Evolutionary conservation across 2,797 vertebrate genomes (phyloP), one percentile per base, ranked within the genome.

Genomic region (Lacerta bilineata): DNA sequence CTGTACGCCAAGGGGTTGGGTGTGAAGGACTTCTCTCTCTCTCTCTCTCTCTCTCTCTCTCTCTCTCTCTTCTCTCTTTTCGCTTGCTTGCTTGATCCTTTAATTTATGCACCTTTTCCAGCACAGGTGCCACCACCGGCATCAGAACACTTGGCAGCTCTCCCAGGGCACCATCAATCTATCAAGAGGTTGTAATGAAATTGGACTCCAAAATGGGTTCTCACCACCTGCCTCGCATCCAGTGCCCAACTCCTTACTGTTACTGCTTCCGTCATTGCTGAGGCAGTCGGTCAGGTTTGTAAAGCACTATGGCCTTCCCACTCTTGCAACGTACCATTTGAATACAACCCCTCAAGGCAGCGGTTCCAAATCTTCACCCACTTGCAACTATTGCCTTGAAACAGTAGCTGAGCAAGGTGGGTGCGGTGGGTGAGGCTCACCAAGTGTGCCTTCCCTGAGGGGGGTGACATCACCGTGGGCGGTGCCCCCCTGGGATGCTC

Each of bases 121-220:
- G 92, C 0, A 1, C 94, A 94, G 95, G 95, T 95, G 95, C 94
- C 93, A 94, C 92, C 91, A 93, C 92, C 94, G 94, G 94, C 95
- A 95, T 43, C 84, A 76, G 89, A 89, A 87, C 76, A 93, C 85
- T 89, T 95, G 94, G 95, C 94, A 85, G 91, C 74, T 77, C 88
- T 91, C 93, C 94, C 94, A 93, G 95, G 94, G 90, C 90, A 90
- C 89, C 88, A 94, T 95, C 94, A 95, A 95, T 95, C 95, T 93
- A 91, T 95, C 95, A 95, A 92, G 93, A 92, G 92, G 94, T 91
- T 90, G 91, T 94, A 95, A 96, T 95, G 92, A 95, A 94, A 88
- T 95, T 95, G 94, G 94, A 93, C 91, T 95, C 90, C 89, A 88
- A 93, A 92, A 90, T 93, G 89, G 91, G 93, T 95, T 94, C 91